Base-by-base conservation (phyloP, 2,888 invertebrate genomes). In the Patella depressa region DNA sequence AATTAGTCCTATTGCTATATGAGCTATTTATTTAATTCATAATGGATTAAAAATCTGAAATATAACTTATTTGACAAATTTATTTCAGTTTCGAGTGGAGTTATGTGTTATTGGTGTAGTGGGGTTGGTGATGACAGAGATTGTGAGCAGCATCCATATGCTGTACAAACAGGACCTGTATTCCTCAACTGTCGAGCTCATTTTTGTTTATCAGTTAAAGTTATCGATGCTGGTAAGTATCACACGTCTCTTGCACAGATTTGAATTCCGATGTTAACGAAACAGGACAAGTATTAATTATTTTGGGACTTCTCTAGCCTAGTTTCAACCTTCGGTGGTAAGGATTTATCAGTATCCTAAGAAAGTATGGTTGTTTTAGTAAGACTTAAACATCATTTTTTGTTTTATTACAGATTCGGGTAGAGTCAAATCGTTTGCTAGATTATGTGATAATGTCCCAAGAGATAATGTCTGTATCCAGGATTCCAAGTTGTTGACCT, bases 71-170 rank as follows among this genome's bases (percentile, higher is more conserved):
- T 12, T 34, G 72, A 3, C n/a, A 34, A 11, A 24, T 59, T 15
- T 54, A 53, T 65, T 74, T n/a, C 80, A 80, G 81, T n/a, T 34
- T 71, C 69, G 17, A 15, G 15, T 12, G 73, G 74, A 12, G 57
- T 83, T 75, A 73, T 77, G 73, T 83, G 83, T 59, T 82, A 79
- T 78, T 83, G 82, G 83, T 83, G 83, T 74, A 83, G 81, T 69
- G 83, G 83, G 3, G 83, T 83, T 53, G 80, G 81, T 4, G 72
- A 74, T n/a, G 83, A 83, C 78, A 74, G 83, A 57, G 77, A 79
- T 53, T 83, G 83, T 78, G 82, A 83, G 73, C 74, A 55, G 45
- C 78, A 74, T 15, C 83, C 83, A 3, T 76, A 78, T 17, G 74
- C 72, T 15, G 80, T 80, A 73, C 71, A 69, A 15, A 79, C 79